A percentile compares a stretch with the other conserved stretches of the same genome.
These are phyloP conservation scores for Bradysia coprophila DNA, from an alignment of 1,140 invertebrate species.

Conservation along the genomic window DNA sequence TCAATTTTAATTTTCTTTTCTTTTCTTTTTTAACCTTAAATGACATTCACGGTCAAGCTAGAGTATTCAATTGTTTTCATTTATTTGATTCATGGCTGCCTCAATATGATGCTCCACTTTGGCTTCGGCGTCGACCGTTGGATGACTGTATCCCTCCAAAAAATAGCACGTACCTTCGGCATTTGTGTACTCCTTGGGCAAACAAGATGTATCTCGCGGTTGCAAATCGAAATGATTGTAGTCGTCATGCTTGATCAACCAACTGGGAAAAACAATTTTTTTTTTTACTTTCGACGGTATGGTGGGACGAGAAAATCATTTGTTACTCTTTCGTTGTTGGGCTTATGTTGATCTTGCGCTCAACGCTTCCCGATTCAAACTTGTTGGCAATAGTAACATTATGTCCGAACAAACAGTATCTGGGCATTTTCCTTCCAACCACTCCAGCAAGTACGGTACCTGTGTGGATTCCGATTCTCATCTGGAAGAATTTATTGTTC, in stretches of 20 bases:
- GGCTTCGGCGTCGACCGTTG: slow-evolving; percentile 32
- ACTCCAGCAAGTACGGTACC: slow-evolving; percentile 76
- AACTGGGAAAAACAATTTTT: slow-evolving; percentile 30
- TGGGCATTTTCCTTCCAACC: slow-evolving; percentile 78
- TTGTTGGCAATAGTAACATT: slow-evolving; percentile 89
- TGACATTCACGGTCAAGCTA: too few relatives aligned
- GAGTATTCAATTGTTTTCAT: background rate
- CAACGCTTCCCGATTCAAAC: slow-evolving; percentile 84
- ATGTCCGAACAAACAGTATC: slow-evolving; percentile 82
- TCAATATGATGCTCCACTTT: slow-evolving; percentile 45
- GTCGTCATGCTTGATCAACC: slow-evolving; percentile 49
- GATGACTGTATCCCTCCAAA: slow-evolving; percentile 59
- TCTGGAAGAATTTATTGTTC: slow-evolving; percentile 32
- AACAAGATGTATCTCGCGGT: slow-evolving; percentile 48
- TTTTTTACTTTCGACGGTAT: slow-evolving; percentile 3
- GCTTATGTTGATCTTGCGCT: slow-evolving; percentile 77
- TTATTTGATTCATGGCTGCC: slow-evolving; percentile 22
- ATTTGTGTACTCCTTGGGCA: slow-evolving; percentile 68
- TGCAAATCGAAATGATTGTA: slow-evolving; percentile 54
- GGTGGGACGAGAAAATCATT: background rate
- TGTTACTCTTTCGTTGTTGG: slow-evolving; percentile 77
- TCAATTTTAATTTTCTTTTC: too few relatives aligned
- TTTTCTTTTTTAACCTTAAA: too few relatives aligned
- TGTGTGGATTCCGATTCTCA: slow-evolving; percentile 85
- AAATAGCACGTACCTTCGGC: slow-evolving; percentile 70